Conservation (phyloP, 2,113 vertebrate genomes). For the Nicator chloris region DNA sequence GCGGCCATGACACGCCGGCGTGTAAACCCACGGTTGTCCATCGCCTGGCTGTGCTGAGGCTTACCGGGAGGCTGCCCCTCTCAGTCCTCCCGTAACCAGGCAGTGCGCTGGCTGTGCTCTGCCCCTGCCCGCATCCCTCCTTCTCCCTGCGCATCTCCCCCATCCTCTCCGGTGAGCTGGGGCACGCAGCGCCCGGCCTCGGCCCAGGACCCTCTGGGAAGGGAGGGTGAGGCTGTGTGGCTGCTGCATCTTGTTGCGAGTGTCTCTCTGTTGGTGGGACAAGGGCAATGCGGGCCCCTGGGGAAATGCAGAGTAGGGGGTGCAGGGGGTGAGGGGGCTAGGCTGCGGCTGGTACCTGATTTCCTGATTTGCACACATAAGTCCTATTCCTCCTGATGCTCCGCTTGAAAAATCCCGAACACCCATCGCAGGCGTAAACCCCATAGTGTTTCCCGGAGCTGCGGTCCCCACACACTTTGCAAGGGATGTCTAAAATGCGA, state of each 20-base stretch:
- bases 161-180: neutral
- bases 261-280: neutral
- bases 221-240: neutral
- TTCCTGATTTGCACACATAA: conserved; percentile 98
- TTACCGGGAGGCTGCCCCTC: neutral
- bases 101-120: neutral
- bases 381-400: conserved; percentile 96
- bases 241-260: neutral
- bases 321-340: neutral
- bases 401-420: conserved; percentile 98
- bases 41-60: neutral
- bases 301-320: neutral
- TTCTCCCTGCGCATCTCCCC: neutral
- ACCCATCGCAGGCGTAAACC: conserved; percentile 97
- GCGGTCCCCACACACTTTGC: conserved; percentile 97
- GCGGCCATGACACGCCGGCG: neutral
- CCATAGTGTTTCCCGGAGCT: conserved; percentile 98
- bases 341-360: conserved; percentile 81
- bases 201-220: neutral
- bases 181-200: neutral
- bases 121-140: neutral
- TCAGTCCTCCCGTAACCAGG: neutral
- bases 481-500: conserved; percentile 98
- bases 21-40: neutral
- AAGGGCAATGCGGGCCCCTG: neutral